A percentile compares a stretch with the other conserved stretches of the same genome.
These are phyloP conservation scores for Embidobia sp. DNA, from an alignment of 2,888 invertebrate species.

Conservation along the genomic window DNA sequence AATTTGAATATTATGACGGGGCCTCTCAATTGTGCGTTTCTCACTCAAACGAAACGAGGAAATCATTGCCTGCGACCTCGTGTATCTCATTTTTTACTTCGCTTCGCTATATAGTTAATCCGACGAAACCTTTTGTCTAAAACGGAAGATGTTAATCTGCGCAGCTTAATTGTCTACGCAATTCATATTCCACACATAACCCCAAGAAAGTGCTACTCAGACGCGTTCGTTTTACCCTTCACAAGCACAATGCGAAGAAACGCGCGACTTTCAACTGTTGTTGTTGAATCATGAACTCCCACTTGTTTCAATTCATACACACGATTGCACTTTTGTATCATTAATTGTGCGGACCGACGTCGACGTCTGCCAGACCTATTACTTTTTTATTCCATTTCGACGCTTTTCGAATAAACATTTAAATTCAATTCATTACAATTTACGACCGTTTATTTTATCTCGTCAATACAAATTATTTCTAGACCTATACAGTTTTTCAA, in stretches of 20 bases:
- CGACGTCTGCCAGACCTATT: too few species aligned
- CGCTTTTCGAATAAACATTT: too few species aligned
- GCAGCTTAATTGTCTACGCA: conserved; percentile 43
- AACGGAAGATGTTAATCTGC: conserved; percentile 51
- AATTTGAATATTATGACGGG: conserved; percentile 27
- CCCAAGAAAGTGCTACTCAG: conserved; percentile 21
- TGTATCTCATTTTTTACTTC: conserved; percentile 21
- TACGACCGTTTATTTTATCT: too few species aligned
- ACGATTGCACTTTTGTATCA: conserved; percentile 1
- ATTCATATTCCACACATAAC: conserved; percentile 41
- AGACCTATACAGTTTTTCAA: too few species aligned
- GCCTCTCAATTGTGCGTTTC: conserved; percentile 8
- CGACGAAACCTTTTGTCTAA: conserved; percentile 50
- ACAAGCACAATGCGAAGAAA: conserved; percentile 21
- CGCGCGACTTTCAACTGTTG: conserved; percentile 5
- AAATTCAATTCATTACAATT: too few species aligned
- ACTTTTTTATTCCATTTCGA: too few species aligned
- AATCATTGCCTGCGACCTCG: conserved; percentile 35
- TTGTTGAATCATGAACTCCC: conserved; percentile 13
- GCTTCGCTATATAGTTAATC: conserved; percentile 36
- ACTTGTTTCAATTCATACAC: neutral
- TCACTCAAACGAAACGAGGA: conserved; percentile 33
- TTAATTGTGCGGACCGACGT: neutral
- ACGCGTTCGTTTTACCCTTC: conserved; percentile 26
- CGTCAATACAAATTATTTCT: too few species aligned